Evolutionary conservation across 1,140 invertebrate genomes (phyloP), one percentile per base, ranked within the genome.

Genomic region (Brachionus manjavacas): DNA sequence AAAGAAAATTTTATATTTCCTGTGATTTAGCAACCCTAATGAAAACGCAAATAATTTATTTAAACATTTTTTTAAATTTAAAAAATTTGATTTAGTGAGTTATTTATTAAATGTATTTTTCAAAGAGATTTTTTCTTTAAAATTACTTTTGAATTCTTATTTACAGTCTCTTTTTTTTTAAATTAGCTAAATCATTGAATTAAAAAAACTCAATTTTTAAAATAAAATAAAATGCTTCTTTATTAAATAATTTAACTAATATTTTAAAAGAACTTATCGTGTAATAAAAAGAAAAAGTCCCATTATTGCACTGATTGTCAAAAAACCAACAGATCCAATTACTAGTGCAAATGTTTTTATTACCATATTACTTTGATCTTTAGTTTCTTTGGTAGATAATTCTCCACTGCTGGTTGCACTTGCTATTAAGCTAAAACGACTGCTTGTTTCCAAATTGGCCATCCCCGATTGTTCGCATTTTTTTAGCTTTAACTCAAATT

Each of bases 251-350:
- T 25, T 64, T 0, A 16, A 7, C 6, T 3, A n/a, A 64, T 9
- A n/a, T 64, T 64, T 64, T 0, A 70, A 70, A 70, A 70, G 12
- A 76, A 23, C 25, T 49, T 76, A 49, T 76, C 43, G 52, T 9
- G n/a, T 23, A 3, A 76, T 76, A 49, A 76, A 76, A 28, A 76
- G 39, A 49, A 76, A 76, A 23, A 76, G 23, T 49, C 72, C 72
- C 72, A 76, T 76, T 25, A 76, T 76, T 46, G 72, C 72, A 28
- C 72, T 76, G 4, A 76, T 76, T 20, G 72, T 49, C 11, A 76
- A 1, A 76, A 76, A 76, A 1, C 72, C 72, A 12, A 76, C 43
- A 49, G 72, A 76, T 23, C 72, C 72, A 11, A 76, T 76, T 9
- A 76, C 23, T 14, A 49, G 4, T 14, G 41, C 39, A 8, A 76